Evolutionary conservation across 2,888 invertebrate genomes (phyloP), one percentile per base, ranked within the genome.

Genomic region (Leptopilina syphax): DNA sequence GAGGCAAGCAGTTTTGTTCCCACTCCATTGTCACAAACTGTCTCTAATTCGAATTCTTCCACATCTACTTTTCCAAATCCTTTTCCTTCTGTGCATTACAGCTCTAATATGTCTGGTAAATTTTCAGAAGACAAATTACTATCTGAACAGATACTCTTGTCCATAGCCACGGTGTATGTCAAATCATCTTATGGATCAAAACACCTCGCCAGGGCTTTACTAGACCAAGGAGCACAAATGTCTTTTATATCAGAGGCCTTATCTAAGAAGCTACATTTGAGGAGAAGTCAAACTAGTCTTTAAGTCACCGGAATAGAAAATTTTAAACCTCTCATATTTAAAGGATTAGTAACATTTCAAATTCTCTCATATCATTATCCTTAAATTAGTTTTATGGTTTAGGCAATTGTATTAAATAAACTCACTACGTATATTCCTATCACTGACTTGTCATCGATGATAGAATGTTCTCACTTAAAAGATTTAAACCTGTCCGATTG

Each of bases 371-470:
- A 60, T 60, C 18, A 60, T 7, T n/a, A 60, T 60, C 60, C 60
- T 60, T 60, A 60, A n/a, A 7, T 60, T 18, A n/a, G n/a, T 60
- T 60, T 60, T 60, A n/a, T 18, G 3, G 60, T 60, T 60, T 24
- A 60, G 3, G 60, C 60, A n/a, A n/a, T 60, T 60, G 60, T 60
- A n/a, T n/a, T 60, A 60, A 60, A 60, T 60, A 60, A 60, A 7
- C 60, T 60, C 18, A 60, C 60, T 60, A 6, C 13, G 18, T 60
- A 60, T 60, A 60, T 60, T 5, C 13, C 60, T n/a, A n/a, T 60
- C 0, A 60, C 3, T n/a, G n/a, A 60, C n/a, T 3, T 60, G 18
- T 60, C 60, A 1, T n/a, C n/a, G 18, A 18, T 18, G n/a, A 18
- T 7, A n/a, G 18, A 60, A 60, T 60, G 60, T 60, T 60, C n/a